These are phyloP conservation scores for Chrysogorgia sp. DNA, from an alignment of 92 coral and sea anemone genomes.

Conservation along the genomic window DNA sequence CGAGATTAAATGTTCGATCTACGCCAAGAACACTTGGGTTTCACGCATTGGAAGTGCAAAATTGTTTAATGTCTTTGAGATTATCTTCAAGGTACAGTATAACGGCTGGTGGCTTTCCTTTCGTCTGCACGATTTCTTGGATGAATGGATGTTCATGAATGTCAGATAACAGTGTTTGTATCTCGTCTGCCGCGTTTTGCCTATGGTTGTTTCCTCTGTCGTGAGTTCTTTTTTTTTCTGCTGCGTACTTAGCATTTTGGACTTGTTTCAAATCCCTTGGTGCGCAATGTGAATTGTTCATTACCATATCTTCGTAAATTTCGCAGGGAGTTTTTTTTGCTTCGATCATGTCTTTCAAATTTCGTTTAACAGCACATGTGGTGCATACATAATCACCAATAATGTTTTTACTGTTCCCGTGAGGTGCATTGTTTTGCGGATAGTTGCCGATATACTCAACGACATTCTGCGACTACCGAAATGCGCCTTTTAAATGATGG, in stretches of 20 bases:
- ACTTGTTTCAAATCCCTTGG: slow-evolving; percentile 1
- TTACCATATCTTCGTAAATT: background rate
- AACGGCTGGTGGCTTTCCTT: slow-evolving; percentile 20
- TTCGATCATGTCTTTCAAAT: no score
- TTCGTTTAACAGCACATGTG: no score
- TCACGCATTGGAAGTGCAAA: background rate
- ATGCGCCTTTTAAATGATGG: no score
- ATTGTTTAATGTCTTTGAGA: slow-evolving; percentile 13
- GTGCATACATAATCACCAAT: no score
- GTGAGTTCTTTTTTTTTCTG: background rate
- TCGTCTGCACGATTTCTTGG: slow-evolving; percentile 20
- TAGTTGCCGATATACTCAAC: no score
- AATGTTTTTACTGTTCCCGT: no score
- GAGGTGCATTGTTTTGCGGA: no score
- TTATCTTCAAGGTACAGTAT: slow-evolving; percentile 13
- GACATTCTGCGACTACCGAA: no score
- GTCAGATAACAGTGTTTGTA: background rate
- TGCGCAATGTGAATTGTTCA: background rate
- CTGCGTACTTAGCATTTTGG: background rate
- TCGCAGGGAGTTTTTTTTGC: background rate
- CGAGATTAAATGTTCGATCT: slow-evolving; percentile 19
- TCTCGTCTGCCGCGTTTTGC: background rate
- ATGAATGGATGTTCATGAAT: slow-evolving; percentile 13
- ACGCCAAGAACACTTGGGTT: slow-evolving; percentile 33
- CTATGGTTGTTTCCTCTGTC: background rate